These are phyloP conservation scores for Ctena decussata DNA, from an alignment of 2,888 invertebrate genomes.

Conservation along the genomic window DNA sequence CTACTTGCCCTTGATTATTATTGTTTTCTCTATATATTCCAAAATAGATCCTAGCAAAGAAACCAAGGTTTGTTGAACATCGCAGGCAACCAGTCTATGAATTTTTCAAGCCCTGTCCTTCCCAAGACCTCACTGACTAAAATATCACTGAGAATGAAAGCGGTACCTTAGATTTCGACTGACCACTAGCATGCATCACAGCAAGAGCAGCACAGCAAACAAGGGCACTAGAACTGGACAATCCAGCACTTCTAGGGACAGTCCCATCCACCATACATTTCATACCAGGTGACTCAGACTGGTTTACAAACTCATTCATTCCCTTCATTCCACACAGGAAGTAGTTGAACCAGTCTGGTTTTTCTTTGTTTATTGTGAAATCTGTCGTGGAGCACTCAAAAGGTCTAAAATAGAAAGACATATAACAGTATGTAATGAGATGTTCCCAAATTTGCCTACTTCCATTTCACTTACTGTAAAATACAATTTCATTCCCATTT, in stretches of 20 bases:
- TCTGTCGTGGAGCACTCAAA: conserved; percentile 35
- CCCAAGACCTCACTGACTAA: too few relatives aligned
- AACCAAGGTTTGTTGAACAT: too few relatives aligned
- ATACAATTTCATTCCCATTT: too few relatives aligned
- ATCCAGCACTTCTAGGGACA: conserved; percentile 96
- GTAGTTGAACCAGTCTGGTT: conserved; percentile 96
- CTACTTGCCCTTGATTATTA: too few relatives aligned
- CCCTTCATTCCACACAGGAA: conserved; percentile 97
- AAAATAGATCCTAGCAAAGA: too few relatives aligned
- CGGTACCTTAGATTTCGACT: conserved; percentile 80
- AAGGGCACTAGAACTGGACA: conserved; percentile 99
- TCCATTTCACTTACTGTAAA: too few relatives aligned
- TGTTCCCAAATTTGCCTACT: too few relatives aligned
- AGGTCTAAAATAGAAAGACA: neutral
- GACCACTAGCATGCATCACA: conserved; percentile 90
- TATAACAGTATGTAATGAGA: too few relatives aligned
- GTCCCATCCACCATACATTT: conserved; percentile 93
- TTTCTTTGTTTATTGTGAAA: conserved; percentile 79
- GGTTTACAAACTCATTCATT: conserved; percentile 89
- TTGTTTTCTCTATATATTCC: too few relatives aligned
- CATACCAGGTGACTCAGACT: conserved; percentile 89
- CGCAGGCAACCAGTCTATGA: too few relatives aligned
- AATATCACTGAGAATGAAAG: too few relatives aligned
- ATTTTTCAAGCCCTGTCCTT: too few relatives aligned
- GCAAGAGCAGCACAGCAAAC: conserved; percentile 97